phyloP scores from a whole-genome alignment of 2,113 vertebrate genomes.

The Mormyrus lacerda region DNA sequence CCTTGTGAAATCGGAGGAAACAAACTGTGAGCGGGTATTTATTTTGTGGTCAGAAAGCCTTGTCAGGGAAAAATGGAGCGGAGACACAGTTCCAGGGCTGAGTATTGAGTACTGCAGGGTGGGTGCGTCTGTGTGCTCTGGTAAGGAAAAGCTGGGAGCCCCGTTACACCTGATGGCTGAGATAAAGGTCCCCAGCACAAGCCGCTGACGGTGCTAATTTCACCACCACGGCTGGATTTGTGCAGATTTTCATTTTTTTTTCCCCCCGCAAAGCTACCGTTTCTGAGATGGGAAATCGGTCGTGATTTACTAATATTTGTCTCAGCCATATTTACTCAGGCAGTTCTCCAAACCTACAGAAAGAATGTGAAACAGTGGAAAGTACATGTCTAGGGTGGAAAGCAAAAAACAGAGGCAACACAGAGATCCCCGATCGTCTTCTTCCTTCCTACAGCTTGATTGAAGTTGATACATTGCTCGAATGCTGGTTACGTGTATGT shows the following conservation, averaged over 20 bases:
- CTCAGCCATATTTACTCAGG: conserved; percentile 14
- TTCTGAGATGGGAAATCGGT: conserved; percentile 13
- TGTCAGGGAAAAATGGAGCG: conserved; percentile 13
- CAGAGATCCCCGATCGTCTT: not conserved
- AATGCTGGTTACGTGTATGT: not conserved
- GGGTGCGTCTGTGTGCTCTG: not conserved
- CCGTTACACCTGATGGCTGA: conserved; percentile 8
- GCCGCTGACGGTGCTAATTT: conserved; percentile 8
- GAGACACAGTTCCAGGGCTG: not conserved
- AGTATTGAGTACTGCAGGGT: not conserved
- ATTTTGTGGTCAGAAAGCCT: conserved; percentile 10
- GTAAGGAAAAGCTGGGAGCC: not conserved
- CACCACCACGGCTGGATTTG: not conserved
- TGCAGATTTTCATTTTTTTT: not conserved
- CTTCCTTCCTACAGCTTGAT: not conserved
- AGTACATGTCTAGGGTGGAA: conserved; percentile 18
- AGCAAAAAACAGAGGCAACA: not conserved
- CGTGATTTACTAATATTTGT: conserved; percentile 22
- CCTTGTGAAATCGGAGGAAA: conserved; percentile 6
- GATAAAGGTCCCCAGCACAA: not conserved
- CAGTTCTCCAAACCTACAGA: conserved; percentile 10
- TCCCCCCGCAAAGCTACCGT: conserved; percentile 22
- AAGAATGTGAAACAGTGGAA: conserved; percentile 22
- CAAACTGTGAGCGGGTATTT: not conserved
- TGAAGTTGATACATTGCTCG: not conserved